Percentiles rank a stretch among this genome's conserved stretches.
Evolutionary conservation across 1,140 invertebrate genomes (phyloP).

Genomic region (Pogonognathellus flavescens): DNA sequence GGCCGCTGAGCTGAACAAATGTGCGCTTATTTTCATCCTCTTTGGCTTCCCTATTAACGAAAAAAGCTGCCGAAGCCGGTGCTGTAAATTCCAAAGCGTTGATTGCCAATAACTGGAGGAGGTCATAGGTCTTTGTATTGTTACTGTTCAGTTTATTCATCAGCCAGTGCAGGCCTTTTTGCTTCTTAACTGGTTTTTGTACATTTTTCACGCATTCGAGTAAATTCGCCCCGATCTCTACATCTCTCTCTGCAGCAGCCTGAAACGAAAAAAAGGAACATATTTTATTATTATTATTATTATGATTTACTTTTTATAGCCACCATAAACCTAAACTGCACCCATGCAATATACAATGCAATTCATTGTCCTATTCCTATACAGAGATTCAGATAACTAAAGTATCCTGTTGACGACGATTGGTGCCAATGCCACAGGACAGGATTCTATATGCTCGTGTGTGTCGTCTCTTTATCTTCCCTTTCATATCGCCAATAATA

Average conservation of each 20-base stretch:
- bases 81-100: constrained; percentile 93
- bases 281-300: too few relatives aligned
- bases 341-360: too few relatives aligned
- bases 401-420: too few relatives aligned
- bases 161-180: constrained; percentile 4
- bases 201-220: constrained; percentile 32
- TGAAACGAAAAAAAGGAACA: constrained; percentile 21
- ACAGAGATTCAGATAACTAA: too few relatives aligned
- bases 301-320: too few relatives aligned
- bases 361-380: too few relatives aligned
- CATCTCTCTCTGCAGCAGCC: constrained; percentile 54
- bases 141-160: constrained; percentile 17
- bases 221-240: constrained; percentile 47
- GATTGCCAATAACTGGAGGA: constrained; percentile 56
- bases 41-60: constrained; percentile 21
- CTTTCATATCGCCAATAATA: too few relatives aligned
- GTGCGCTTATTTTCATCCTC: constrained; percentile 48
- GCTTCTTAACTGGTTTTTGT: constrained; percentile 46
- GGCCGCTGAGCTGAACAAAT: constrained; percentile 89
- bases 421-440: too few relatives aligned
- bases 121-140: constrained; percentile 50
- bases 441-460: too few relatives aligned
- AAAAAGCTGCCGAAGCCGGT: constrained; percentile 75
- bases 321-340: too few relatives aligned
- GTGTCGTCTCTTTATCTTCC: too few relatives aligned